Evolutionary conservation across 2,113 vertebrate species (phyloP), one percentile per base, ranked within the genome.

Genomic region (Cryptoleucopteryx plumbea): DNA sequence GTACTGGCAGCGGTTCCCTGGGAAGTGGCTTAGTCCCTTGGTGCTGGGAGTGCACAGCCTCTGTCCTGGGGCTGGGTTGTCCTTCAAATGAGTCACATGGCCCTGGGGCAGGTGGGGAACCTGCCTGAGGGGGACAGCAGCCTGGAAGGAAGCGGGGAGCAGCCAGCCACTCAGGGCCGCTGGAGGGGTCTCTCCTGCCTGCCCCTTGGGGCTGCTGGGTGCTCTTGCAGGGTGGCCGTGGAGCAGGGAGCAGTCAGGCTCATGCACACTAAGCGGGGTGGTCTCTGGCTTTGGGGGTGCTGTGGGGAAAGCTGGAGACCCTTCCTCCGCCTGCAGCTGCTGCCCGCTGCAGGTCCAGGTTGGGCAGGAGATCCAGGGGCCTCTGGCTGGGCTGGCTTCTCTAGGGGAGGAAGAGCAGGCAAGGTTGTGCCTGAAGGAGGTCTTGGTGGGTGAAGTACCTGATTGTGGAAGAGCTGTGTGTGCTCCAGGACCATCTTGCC

Each of bases 1-100:
- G 29, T 55, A 45, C 67, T 0, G 0, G 22, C 59, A 42, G n/a
- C 0, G 2, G 4, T 36, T 83, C 36, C 56, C 3, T 5, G 13
- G 36, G 55, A 86, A 40, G 13, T 84, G 40, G n/a, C 32, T 81
- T 21, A 48, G 52, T 40, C 11, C 42, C 19, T 32, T 8, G 16
- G n/a, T 29, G 10, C 14, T 31, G 55, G 59, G n/a, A 88, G 43
- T 20, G 26, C 56, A 52, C 20, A 56, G 13, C 31, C 5, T 77
- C 17, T 10, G 19, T 82, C 20, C 34, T 42, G 62, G 58, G 62
- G n/a, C 47, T 72, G 38, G 16, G 6, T 53, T 72, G 38, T 53
- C 52, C 72, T 26, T 58, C 56, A 43, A 36, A 66, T 48, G 59
- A 73, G 43, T 93, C 58, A 38, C 21, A 12, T 0, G 4, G 40